A percentile compares a stretch with the other conserved stretches of the same genome.
Evolutionary conservation across 2,797 vertebrate species (phyloP).

Genomic region (Phataginus tetradactyla): DNA sequence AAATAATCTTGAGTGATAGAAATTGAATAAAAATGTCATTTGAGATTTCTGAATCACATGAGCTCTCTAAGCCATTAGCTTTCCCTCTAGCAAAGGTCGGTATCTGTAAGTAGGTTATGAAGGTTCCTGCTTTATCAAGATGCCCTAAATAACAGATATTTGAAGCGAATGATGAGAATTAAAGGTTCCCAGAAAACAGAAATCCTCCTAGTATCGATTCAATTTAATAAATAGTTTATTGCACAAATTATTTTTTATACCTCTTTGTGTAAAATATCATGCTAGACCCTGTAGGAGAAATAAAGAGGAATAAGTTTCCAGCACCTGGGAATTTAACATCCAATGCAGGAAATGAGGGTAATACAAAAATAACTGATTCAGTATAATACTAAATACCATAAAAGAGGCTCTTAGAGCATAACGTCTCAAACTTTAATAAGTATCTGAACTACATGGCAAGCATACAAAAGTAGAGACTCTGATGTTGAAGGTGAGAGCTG

Average conservation of each 20-base stretch:
- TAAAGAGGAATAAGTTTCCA: background rate
- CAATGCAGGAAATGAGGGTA: background rate
- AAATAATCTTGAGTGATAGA: constrained; percentile 28
- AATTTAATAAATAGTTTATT: background rate
- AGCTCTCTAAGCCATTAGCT: constrained; percentile 30
- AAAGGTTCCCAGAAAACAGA: background rate
- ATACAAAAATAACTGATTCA: background rate
- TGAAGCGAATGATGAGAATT: background rate
- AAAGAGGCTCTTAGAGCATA: background rate
- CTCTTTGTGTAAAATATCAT: background rate
- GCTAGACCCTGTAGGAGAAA: background rate
- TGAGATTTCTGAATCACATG: background rate
- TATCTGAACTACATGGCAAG: background rate
- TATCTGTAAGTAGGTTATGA: constrained; percentile 12
- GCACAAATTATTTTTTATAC: background rate
- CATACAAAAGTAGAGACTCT: background rate
- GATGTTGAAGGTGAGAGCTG: background rate
- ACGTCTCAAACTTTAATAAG: background rate
- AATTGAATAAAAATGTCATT: constrained; percentile 56
- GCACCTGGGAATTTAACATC: background rate
- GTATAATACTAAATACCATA: background rate
- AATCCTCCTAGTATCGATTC: background rate
- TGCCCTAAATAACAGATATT: background rate
- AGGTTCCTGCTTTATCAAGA: background rate
- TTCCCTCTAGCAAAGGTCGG: background rate